Evolutionary conservation across 2,888 invertebrate genomes (phyloP).

Genomic region (Melanargia galathea): DNA sequence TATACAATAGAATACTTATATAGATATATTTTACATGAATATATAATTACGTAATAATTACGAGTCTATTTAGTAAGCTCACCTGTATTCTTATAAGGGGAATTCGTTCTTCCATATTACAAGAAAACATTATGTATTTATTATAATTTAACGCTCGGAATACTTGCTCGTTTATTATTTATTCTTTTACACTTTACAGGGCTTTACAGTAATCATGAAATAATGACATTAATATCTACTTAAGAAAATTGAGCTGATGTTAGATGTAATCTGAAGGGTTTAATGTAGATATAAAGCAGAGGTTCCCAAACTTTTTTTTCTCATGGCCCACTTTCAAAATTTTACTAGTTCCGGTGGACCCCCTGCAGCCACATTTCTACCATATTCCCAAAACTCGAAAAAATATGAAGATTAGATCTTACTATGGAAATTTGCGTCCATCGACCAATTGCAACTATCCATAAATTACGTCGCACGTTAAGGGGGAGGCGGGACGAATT

Average conservation of each 20-base stretch:
- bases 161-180: slow-evolving; percentile 3
- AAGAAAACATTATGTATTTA: slow-evolving; percentile 34
- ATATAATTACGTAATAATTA: no score
- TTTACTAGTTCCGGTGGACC: no score
- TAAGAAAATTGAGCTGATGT: neutral
- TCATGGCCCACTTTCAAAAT: no score
- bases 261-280: neutral
- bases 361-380: no score
- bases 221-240: neutral
- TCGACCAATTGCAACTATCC: no score
- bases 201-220: slow-evolving; percentile 30
- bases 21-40: neutral
- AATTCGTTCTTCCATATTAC: slow-evolving; percentile 65
- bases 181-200: slow-evolving; percentile 30
- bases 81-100: slow-evolving; percentile 78
- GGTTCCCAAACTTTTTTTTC: no score
- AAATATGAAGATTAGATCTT: no score
- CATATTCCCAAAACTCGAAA: no score
- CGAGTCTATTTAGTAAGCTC: slow-evolving; percentile 42
- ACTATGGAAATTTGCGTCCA: no score
- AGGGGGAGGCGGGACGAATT: no score
- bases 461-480: no score
- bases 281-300: neutral
- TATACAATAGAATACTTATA: no score
- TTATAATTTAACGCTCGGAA: neutral